Percentiles rank a stretch among this genome's conserved stretches.
Evolutionary conservation across 2,113 vertebrate species (phyloP).

Genomic region (Rissa tridactyla): DNA sequence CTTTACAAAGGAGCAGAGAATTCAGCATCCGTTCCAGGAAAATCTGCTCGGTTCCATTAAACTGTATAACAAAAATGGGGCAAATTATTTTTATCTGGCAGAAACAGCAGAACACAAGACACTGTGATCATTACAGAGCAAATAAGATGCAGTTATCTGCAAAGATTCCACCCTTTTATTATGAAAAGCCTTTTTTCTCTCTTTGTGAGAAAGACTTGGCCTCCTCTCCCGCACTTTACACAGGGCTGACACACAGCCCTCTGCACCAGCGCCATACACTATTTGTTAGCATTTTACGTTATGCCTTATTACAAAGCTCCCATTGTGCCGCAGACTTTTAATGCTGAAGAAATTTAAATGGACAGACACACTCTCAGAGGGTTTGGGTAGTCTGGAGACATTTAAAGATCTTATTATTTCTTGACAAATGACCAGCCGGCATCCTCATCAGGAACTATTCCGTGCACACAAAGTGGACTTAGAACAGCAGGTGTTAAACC

Average conservation of each 20-base stretch:
- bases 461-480: background rate
- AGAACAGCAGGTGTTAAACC: background rate
- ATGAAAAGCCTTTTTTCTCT: background rate
- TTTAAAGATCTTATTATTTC: background rate
- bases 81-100: background rate
- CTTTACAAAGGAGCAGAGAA: background rate
- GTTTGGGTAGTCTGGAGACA: background rate
- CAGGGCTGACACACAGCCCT: background rate
- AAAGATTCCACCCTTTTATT: background rate
- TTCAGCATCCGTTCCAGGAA: slow-evolving; percentile 3
- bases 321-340: background rate
- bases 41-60: background rate
- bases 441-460: background rate
- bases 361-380: background rate
- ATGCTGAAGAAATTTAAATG: background rate
- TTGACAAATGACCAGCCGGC: background rate
- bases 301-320: background rate
- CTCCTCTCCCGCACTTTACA: background rate
- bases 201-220: background rate
- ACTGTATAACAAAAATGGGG: background rate
- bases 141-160: background rate
- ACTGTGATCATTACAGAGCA: background rate
- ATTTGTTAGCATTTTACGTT: background rate
- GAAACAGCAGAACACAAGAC: background rate
- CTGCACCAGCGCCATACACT: background rate